phyloP scores from a whole-genome alignment of 2,888 invertebrate species.

The Cephus runcator region DNA sequence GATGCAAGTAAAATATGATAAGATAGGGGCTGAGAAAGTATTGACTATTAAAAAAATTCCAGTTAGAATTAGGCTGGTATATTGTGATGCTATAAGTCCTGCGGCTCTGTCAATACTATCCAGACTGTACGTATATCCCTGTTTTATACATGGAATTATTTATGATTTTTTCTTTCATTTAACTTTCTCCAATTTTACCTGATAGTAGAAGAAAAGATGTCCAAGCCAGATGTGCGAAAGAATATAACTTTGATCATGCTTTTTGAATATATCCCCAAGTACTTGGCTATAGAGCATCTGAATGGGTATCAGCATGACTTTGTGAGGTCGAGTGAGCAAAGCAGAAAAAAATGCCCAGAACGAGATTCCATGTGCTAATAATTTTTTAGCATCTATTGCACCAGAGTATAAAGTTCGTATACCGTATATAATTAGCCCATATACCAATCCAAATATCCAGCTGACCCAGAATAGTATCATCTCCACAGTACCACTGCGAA shows the following conservation, averaged over 20 bases:
- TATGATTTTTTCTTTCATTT: not conserved
- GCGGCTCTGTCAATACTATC: not conserved
- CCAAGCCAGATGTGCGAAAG: not conserved
- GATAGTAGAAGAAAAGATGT: not conserved
- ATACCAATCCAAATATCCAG: not conserved
- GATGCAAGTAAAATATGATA: not conserved
- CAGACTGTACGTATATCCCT: not conserved
- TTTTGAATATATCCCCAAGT: not conserved
- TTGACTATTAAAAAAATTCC: not conserved
- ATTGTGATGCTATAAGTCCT: not conserved
- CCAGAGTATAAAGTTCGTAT: not conserved
- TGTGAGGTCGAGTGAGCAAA: not conserved
- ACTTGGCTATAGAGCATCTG: not conserved
- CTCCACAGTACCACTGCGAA: not conserved
- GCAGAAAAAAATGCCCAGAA: not conserved
- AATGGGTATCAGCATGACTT: not conserved
- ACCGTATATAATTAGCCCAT: not conserved
- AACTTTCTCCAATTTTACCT: not conserved
- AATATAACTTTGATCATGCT: not conserved
- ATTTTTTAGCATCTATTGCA: not conserved
- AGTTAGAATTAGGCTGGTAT: not conserved
- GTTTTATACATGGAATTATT: not conserved
- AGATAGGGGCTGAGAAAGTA: not conserved
- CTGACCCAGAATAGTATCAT: not conserved
- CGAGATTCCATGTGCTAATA: not conserved